These are phyloP conservation scores for Lucifuga dentata DNA, from an alignment of 2,113 vertebrate species.

Conservation along the genomic window DNA sequence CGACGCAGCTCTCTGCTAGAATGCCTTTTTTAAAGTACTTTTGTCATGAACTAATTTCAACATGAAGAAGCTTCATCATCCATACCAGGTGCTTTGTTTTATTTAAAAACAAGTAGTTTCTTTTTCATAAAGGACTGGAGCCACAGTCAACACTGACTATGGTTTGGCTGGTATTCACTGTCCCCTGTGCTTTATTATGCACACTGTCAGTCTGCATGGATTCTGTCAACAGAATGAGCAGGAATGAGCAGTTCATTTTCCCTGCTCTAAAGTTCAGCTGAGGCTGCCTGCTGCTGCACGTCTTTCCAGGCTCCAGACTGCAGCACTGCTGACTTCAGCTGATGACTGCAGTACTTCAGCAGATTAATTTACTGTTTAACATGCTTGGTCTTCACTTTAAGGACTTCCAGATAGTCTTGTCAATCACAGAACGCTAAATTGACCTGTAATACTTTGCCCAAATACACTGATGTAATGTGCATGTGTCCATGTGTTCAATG, in stretches of 20 bases:
- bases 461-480: no score
- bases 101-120: background rate
- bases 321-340: slow-evolving; percentile 40
- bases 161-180: background rate
- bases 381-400: no score
- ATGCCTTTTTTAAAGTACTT: background rate
- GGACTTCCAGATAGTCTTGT: no score
- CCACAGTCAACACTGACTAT: no score
- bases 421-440: no score
- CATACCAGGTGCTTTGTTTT: no score
- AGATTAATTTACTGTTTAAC: no score
- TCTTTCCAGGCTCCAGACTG: slow-evolving; percentile 3
- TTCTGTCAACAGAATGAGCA: slow-evolving; percentile 9
- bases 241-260: background rate
- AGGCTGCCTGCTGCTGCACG: slow-evolving; percentile 1
- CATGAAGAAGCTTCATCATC: background rate
- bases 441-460: no score
- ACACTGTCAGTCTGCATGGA: background rate
- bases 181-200: background rate
- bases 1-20: background rate
- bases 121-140: no score
- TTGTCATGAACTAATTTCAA: background rate
- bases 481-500: no score
- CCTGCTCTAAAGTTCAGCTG: slow-evolving; percentile 25
- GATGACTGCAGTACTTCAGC: slow-evolving; percentile 29